Base-by-base conservation (phyloP, 2,113 vertebrate species). In the Centropus unirufus region DNA sequence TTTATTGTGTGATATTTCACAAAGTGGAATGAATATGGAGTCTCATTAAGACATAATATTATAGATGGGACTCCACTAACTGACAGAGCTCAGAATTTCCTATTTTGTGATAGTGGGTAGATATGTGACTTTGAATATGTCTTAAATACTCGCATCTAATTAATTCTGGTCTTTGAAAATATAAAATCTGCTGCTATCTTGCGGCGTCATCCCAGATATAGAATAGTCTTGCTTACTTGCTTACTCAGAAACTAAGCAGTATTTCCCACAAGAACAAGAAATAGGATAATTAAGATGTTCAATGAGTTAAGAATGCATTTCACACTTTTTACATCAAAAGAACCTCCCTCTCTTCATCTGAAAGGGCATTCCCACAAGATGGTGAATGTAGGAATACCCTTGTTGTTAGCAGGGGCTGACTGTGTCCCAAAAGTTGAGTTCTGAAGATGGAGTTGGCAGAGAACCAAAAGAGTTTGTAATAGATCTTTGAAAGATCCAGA, bases 361-460 rank as follows among this genome's bases (percentile, higher is more conserved):
- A 73, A 80, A 67, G 36, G 32, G 5, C 42, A 49, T 82, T 72
- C 19, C 42, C 76, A 59, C 34, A 40, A 55, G 51, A 63, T 47
- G 42, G 55, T 0, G 3, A 29, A 46, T 42, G 12, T 29, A 51
- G 59, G 46, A 58, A 80, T 40, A 57, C 12, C 10, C 4, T 69
- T 80, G 24, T 59, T 90, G 14, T 3, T 67, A 72, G 8, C 0
- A 0, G 10, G 3, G 16, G 9, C 51, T 77, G 79, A 13, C 32
- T 70, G 34, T 34, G 32, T 90, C 39, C 34, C 44, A 27, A 22
- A 78, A 63, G 22, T 51, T 83, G n/a, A 64, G 12, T 75, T 93
- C 47, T 84, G 64, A 63, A 75, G 26, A 7, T 75, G 64, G 46
- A 76, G n/a, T 11, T 75, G 39, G 3, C 4, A 29, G 39, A 90